Evolutionary conservation across 1,140 invertebrate species (phyloP), one percentile per base, ranked within the genome.

Genomic region (Leptinotarsa undecemlineata): DNA sequence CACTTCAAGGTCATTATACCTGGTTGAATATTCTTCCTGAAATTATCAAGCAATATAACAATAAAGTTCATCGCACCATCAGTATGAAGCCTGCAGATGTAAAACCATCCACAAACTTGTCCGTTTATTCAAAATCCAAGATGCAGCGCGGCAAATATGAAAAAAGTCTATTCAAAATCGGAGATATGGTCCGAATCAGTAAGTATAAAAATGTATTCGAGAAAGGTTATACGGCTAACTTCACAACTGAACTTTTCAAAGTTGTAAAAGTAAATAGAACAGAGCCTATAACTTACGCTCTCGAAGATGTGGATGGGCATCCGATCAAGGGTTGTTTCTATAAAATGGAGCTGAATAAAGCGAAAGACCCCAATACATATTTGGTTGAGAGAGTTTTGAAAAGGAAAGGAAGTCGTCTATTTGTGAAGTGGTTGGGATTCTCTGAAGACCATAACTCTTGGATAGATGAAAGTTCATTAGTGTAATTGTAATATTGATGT

Each of bases 161-260:
- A 14, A 17, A 33, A 78, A 14, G 66, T 48, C 78, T 75, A 76
- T 83, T 83, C 72, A 76, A 78, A 72, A 19, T 83, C 42, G 82
- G 82, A 60, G 85, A 86, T 78, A 66, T 76, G 51, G 82, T 86
- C 15, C 76, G 81, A 75, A 82, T 86, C 42, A 85, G 83, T 71
- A 86, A 86, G 76, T 77, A 76, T 62, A 86, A 86, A 81, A 57
- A 76, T 72, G n/a, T 78, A 8, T 86, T 86, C 78, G 79, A 82
- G 42, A 86, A 86, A 73, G 82, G 82, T 5, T 86, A 85, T 78
- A 83, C 81, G 17, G 83, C 83, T 14, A 86, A 86, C 73, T 86
- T 84, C 83, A 79, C 80, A 21, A 84, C 80, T 51, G 84, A 86
- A 83, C 76, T 85, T 42, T 86, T 87, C 74, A 82, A 80, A 77